phyloP scores from a whole-genome alignment of 2,113 vertebrate genomes.

The Garra rufa region DNA sequence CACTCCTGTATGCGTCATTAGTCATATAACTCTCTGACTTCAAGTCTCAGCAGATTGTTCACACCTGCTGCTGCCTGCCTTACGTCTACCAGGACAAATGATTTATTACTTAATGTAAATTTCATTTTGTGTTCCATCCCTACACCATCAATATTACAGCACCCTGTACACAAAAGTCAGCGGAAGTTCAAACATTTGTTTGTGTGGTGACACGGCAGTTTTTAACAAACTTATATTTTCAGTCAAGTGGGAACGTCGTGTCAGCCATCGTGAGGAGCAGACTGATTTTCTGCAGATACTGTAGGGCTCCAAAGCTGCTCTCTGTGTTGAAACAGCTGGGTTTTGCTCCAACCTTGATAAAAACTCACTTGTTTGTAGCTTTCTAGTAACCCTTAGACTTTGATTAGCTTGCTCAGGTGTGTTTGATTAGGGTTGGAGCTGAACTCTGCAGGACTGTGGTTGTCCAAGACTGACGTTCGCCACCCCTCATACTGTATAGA shows the following conservation, averaged over 20 bases:
- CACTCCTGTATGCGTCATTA: slow-evolving; percentile 4
- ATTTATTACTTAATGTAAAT: slow-evolving; percentile 49
- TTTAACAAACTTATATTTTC: slow-evolving; percentile 3
- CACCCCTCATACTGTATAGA: too few relatives aligned
- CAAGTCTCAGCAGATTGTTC: slow-evolving; percentile 7
- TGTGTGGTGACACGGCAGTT: slow-evolving; percentile 1
- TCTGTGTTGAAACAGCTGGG: background rate
- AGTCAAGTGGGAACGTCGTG: background rate
- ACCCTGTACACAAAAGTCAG: slow-evolving; percentile 1
- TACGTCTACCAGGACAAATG: slow-evolving; percentile 26
- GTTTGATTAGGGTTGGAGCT: too few relatives aligned
- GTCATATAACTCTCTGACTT: slow-evolving; percentile 4
- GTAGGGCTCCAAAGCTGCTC: background rate
- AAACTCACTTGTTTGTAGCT: too few relatives aligned
- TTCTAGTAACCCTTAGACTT: too few relatives aligned
- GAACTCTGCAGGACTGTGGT: too few relatives aligned
- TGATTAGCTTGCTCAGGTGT: too few relatives aligned
- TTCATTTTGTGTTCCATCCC: slow-evolving; percentile 35
- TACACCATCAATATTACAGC: slow-evolving; percentile 36
- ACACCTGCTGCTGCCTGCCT: slow-evolving; percentile 7
- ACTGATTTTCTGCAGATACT: slow-evolving; percentile 6
- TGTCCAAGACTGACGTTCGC: too few relatives aligned
- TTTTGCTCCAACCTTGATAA: background rate
- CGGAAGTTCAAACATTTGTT: slow-evolving; percentile 25
- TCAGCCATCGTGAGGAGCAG: background rate